Percentiles rank a stretch among this genome's conserved stretches.
Evolutionary conservation across 2,888 invertebrate species (phyloP).

Genomic region (Tortricodes alternella): DNA sequence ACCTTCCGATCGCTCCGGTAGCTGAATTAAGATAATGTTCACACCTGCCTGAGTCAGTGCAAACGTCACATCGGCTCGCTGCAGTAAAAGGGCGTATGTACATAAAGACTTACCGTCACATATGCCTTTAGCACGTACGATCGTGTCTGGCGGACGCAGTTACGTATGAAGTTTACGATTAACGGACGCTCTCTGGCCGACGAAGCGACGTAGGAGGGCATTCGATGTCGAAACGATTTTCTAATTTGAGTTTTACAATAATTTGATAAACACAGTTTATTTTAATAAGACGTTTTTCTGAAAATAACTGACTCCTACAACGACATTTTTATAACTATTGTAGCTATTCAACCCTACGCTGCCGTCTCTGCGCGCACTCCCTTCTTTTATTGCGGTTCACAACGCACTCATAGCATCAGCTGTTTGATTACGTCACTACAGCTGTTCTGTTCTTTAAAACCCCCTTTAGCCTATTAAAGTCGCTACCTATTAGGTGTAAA

Average conservation of each 20-base stretch:
- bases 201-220: conserved; percentile 29
- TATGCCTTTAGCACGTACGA: background rate
- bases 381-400: conserved; percentile 62
- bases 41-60: conserved; percentile 72
- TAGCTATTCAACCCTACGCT: too few relatives aligned
- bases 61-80: conserved; percentile 67
- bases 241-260: conserved; percentile 24
- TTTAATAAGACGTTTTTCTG: background rate
- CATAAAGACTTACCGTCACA: background rate
- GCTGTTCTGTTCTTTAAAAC: conserved; percentile 30
- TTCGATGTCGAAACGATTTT: conserved; percentile 27
- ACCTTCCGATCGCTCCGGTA: conserved; percentile 65
- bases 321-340: background rate
- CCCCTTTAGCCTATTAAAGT: conserved; percentile 23
- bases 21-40: conserved; percentile 81
- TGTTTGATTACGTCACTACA: conserved; percentile 67
- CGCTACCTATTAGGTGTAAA: conserved; percentile 25
- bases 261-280: conserved; percentile 25
- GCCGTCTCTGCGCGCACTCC: conserved; percentile 39
- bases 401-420: conserved; percentile 70
- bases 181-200: conserved; percentile 25
- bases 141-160: conserved; percentile 27
- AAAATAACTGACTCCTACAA: too few relatives aligned
- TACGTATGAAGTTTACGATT: conserved; percentile 37
- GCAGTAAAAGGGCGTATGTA: conserved; percentile 33